Conservation (phyloP, 2,113 vertebrate species). For the Mellivora capensis region DNA sequence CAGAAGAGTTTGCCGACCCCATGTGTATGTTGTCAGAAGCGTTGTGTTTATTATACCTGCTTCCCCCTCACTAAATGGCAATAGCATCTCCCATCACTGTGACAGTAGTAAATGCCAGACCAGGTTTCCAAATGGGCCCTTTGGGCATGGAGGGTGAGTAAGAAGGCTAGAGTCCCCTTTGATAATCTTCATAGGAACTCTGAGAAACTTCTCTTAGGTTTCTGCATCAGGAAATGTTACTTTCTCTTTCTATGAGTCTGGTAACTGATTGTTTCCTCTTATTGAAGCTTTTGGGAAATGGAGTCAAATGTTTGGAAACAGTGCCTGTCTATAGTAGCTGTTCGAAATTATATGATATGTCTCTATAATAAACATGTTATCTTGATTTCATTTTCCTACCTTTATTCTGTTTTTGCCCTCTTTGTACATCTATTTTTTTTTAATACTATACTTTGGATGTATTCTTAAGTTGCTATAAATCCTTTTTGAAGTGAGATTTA, state of each 20-base stretch:
- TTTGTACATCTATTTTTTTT: conserved; percentile 43
- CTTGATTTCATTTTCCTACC: neutral
- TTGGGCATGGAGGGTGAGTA: neutral
- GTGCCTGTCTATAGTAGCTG: neutral
- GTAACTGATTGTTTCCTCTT: neutral
- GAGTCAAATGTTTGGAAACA: neutral
- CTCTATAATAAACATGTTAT: neutral
- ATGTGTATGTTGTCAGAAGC: neutral
- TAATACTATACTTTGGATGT: neutral
- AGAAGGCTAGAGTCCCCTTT: neutral
- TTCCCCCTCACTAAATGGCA: neutral
- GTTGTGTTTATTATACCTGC: neutral
- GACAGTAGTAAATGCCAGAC: neutral
- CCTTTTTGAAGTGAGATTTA: neutral
- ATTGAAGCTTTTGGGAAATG: neutral
- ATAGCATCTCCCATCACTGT: neutral
- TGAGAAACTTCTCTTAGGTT: neutral
- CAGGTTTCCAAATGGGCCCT: neutral
- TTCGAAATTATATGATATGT: neutral
- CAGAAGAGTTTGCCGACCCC: neutral
- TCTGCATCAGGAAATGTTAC: neutral
- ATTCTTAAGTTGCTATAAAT: neutral
- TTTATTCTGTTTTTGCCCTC: neutral
- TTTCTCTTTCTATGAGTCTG: neutral
- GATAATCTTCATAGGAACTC: neutral